These are phyloP conservation scores for Hiodon alosoides DNA, from an alignment of 2,113 vertebrate species.

Conservation along the genomic window DNA sequence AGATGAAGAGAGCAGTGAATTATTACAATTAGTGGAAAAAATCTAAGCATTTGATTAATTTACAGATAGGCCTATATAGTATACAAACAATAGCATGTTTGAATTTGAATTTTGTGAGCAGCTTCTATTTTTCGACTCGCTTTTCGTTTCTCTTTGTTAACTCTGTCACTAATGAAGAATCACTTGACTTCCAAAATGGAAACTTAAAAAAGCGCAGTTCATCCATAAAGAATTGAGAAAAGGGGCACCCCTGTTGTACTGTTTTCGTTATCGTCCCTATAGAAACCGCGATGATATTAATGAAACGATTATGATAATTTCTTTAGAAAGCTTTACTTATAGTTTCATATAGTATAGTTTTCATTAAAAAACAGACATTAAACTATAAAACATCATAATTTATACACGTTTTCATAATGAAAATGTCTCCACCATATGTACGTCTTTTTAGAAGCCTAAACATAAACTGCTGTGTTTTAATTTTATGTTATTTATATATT, in stretches of 20 bases:
- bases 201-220: constrained; percentile 85
- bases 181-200: constrained; percentile 98
- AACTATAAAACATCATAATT: constrained; percentile 74
- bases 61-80: too few species aligned
- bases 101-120: constrained; percentile 71
- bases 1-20: too few species aligned
- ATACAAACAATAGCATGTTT: background rate
- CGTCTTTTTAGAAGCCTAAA: too few species aligned
- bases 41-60: too few species aligned
- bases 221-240: constrained; percentile 92
- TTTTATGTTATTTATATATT: too few species aligned
- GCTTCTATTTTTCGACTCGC: constrained; percentile 86
- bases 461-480: too few species aligned
- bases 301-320: constrained; percentile 90
- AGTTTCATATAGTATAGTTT: constrained; percentile 79
- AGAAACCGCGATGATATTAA: constrained; percentile 89
- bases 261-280: constrained; percentile 86
- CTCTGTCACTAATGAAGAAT: constrained; percentile 96
- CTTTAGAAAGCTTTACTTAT: constrained; percentile 72
- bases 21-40: too few species aligned
- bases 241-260: constrained; percentile 79
- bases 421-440: constrained; percentile 7
- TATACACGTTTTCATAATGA: constrained; percentile 67
- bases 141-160: constrained; percentile 91
- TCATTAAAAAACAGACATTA: constrained; percentile 79